Conservation (phyloP, 1,140 invertebrate species). For the Pissodes strobi region DNA sequence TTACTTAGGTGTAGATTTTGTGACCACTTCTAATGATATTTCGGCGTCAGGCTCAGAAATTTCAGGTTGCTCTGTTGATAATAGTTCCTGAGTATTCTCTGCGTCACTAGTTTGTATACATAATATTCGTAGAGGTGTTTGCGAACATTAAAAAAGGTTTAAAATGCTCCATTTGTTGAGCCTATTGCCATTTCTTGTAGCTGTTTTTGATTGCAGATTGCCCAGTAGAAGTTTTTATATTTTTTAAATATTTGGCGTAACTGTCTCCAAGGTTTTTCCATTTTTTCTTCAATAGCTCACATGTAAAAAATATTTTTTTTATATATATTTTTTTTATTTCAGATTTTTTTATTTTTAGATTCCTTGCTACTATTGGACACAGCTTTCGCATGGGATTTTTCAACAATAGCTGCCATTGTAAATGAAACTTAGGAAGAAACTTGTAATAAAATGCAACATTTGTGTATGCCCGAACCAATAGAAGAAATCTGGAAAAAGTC, state of each 20-base stretch:
- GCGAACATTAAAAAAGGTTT: slow-evolving; percentile 20
- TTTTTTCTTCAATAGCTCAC: slow-evolving; percentile 25
- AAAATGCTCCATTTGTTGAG: slow-evolving; percentile 18
- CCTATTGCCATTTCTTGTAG: slow-evolving; percentile 17
- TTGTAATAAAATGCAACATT: slow-evolving; percentile 4
- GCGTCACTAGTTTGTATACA: neutral
- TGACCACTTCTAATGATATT: too few relatives aligned
- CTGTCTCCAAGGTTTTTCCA: slow-evolving; percentile 25
- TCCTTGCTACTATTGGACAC: slow-evolving; percentile 24
- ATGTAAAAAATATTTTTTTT: too few relatives aligned
- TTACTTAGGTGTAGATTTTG: neutral
- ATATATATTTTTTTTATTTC: too few relatives aligned
- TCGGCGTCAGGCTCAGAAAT: too few relatives aligned
- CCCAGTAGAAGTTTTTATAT: slow-evolving; percentile 24
- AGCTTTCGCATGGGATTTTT: slow-evolving; percentile 26
- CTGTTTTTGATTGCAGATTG: slow-evolving; percentile 17
- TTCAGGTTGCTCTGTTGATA: too few relatives aligned
- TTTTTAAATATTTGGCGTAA: slow-evolving; percentile 12
- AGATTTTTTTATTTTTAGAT: slow-evolving; percentile 25
- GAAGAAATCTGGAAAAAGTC: slow-evolving; percentile 43
- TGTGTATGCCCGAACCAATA: slow-evolving; percentile 38
- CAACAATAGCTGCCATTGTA: slow-evolving; percentile 18
- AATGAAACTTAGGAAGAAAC: slow-evolving; percentile 15
- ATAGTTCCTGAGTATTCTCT: too few relatives aligned
- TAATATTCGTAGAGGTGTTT: slow-evolving; percentile 15